Evolutionary conservation across 2,888 invertebrate species (phyloP).

Genomic region (Drosophila falleni): DNA sequence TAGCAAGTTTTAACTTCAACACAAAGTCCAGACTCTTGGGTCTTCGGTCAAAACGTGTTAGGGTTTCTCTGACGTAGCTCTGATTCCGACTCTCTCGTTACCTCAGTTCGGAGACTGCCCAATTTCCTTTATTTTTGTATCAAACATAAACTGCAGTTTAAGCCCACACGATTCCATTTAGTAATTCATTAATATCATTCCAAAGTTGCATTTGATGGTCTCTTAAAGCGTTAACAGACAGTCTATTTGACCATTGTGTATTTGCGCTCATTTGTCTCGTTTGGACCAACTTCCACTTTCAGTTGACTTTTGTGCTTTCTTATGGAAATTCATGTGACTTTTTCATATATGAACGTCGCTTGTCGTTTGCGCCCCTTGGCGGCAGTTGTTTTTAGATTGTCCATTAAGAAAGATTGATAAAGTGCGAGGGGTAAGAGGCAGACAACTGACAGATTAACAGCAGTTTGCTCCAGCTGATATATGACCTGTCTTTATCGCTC

Average conservation of each 20-base stretch:
- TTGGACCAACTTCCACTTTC: constrained; percentile 54
- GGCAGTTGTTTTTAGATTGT: constrained; percentile 44
- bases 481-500: constrained; percentile 48
- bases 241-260: constrained; percentile 33
- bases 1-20: constrained; percentile 71
- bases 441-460: constrained; percentile 37
- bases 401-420: not conserved
- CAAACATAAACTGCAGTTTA: constrained; percentile 35
- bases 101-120: constrained; percentile 22
- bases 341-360: constrained; percentile 68
- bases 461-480: constrained; percentile 57
- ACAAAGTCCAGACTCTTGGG: constrained; percentile 51
- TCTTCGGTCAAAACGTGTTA: constrained; percentile 65
- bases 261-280: constrained; percentile 30
- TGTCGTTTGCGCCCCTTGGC: constrained; percentile 47
- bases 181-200: constrained; percentile 57
- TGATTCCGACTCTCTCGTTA: constrained; percentile 25
- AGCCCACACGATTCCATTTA: constrained; percentile 30
- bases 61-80: constrained; percentile 47
- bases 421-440: not conserved
- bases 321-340: constrained; percentile 75
- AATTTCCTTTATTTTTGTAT: constrained; percentile 33
- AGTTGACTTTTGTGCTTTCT: constrained; percentile 58
- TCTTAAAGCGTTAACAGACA: constrained; percentile 45
- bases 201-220: constrained; percentile 40